Conservation (phyloP, 2,113 vertebrate species). For the Elephantulus edwardii region DNA sequence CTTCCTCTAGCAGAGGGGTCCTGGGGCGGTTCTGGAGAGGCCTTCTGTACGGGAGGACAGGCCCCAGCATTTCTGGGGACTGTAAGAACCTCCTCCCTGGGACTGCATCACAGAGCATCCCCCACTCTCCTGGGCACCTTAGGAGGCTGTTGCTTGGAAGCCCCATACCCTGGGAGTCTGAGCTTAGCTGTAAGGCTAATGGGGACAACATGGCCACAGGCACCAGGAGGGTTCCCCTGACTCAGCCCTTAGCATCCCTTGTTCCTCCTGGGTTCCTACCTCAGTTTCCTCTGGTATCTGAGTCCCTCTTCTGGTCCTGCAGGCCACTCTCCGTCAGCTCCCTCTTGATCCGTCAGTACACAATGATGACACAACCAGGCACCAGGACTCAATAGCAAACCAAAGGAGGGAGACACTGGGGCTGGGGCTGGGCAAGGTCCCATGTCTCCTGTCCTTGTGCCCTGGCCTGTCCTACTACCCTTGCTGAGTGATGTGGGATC, state of each 20-base stretch:
- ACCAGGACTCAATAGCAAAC: neutral
- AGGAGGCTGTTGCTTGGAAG: neutral
- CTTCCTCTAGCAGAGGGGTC: neutral
- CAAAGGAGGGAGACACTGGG: too few relatives aligned
- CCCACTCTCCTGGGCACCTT: neutral
- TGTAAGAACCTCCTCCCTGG: neutral
- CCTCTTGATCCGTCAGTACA: neutral
- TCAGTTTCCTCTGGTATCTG: neutral
- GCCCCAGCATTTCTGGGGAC: neutral
- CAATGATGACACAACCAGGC: rapidly evolving
- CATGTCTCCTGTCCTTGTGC: neutral
- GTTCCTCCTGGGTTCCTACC: neutral
- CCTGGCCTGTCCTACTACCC: neutral
- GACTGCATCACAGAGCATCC: neutral
- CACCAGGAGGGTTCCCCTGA: neutral
- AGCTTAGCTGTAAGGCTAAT: neutral
- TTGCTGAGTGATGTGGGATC: neutral
- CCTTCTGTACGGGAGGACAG: neutral
- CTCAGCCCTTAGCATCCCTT: neutral
- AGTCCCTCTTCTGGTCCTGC: neutral
- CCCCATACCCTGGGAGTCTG: neutral
- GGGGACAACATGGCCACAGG: neutral
- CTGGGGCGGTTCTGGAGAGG: neutral
- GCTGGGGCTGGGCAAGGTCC: neutral
- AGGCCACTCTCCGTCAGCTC: neutral